Evolutionary conservation across 2,888 invertebrate species (phyloP).

Genomic region (Apamea sordens): DNA sequence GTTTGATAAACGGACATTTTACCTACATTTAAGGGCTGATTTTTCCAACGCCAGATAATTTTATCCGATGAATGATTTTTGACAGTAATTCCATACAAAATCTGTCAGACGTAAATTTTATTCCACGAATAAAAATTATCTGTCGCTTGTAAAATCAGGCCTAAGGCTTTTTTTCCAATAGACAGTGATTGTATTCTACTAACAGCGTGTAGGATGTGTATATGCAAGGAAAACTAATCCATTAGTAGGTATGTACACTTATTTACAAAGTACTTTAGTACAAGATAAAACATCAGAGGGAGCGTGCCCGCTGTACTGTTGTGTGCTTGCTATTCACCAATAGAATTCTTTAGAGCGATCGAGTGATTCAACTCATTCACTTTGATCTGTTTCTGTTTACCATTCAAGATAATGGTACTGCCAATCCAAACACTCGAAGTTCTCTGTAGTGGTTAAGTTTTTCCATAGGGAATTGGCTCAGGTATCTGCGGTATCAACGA

Average conservation of each 20-base stretch:
- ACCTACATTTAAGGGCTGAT: not conserved
- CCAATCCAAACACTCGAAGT: conserved; percentile 40
- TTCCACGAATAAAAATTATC: too few relatives aligned
- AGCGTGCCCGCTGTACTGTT: conserved; percentile 5
- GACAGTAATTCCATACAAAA: too few relatives aligned
- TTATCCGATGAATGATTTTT: too few relatives aligned
- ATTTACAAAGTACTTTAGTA: conserved; percentile 10
- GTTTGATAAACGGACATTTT: not conserved
- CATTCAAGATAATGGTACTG: conserved; percentile 46
- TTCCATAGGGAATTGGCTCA: not conserved
- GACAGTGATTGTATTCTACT: not conserved
- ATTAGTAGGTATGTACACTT: conserved; percentile 28
- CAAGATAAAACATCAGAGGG: conserved; percentile 28
- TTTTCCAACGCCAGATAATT: too few relatives aligned
- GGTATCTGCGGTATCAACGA: conserved; percentile 1
- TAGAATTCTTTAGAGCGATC: conserved; percentile 34
- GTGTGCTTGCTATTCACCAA: conserved; percentile 9
- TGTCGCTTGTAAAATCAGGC: too few relatives aligned
- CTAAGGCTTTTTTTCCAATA: not conserved
- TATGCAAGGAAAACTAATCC: conserved; percentile 26
- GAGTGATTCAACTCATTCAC: conserved; percentile 30
- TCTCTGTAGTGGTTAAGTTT: conserved; percentile 12
- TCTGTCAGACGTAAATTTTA: too few relatives aligned
- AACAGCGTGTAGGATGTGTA: not conserved
- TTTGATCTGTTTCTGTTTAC: conserved; percentile 55